These are phyloP conservation scores for Stramonita haemastoma DNA, from an alignment of 2,888 invertebrate genomes.

Conservation along the genomic window DNA sequence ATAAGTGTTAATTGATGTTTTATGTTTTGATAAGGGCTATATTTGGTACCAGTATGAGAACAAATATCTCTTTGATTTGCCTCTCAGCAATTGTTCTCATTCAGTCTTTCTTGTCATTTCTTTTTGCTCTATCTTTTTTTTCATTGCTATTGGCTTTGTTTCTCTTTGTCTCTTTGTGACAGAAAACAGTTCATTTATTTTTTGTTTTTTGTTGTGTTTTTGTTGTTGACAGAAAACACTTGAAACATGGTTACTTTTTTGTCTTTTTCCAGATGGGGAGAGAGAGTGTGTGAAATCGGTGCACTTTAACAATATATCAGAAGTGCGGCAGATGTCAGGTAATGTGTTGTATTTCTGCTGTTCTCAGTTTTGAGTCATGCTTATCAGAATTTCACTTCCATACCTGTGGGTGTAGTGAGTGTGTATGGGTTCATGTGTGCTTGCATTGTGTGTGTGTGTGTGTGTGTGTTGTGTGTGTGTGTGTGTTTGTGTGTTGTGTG, in stretches of 20 bases:
- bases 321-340: conserved; percentile 78
- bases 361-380: not conserved
- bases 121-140: not conserved
- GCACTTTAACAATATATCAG: conserved; percentile 90
- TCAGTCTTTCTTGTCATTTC: not conserved
- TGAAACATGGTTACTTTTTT: not conserved
- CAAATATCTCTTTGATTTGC: too few relatives aligned
- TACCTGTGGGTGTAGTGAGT: not conserved
- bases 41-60: too few relatives aligned
- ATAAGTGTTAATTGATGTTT: too few relatives aligned
- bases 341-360: conserved; percentile 30
- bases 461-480: conserved; percentile 23
- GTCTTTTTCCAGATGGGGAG: conserved; percentile 46
- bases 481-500: conserved; percentile 35
- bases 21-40: too few relatives aligned
- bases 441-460: conserved; percentile 30
- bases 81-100: not conserved
- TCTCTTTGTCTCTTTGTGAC: too few relatives aligned
- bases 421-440: not conserved
- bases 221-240: not conserved
- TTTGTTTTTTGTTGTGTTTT: not conserved
- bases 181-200: too few relatives aligned
- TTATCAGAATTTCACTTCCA: not conserved
- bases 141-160: not conserved
- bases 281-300: conserved; percentile 80